Evolutionary conservation across 2,888 invertebrate species (phyloP).

Genomic region (Sarcophaga rosellei): DNA sequence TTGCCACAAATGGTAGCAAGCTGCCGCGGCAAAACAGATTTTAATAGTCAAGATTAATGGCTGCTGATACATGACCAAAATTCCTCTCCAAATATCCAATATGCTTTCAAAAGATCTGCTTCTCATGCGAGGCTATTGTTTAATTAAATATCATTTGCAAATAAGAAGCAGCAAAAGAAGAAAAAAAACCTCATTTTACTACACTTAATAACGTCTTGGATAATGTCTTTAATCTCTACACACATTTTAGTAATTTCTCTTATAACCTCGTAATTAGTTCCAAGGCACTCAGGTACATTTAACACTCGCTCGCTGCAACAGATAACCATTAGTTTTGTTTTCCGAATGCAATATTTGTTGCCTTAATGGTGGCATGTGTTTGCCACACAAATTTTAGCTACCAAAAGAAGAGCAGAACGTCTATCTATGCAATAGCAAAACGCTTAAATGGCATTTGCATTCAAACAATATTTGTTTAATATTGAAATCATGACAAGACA

Average conservation of each 20-base stretch:
- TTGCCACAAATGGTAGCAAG: constrained; percentile 37
- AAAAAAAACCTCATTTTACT: constrained; percentile 35
- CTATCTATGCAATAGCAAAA: constrained; percentile 29
- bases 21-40: background rate
- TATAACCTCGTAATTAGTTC: constrained; percentile 44
- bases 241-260: constrained; percentile 15
- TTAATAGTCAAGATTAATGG: constrained; percentile 59
- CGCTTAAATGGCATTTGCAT: constrained; percentile 56
- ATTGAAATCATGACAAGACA: constrained; percentile 60
- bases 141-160: constrained; percentile 35
- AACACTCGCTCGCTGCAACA: constrained; percentile 47
- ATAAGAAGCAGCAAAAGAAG: constrained; percentile 40
- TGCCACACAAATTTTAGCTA: constrained; percentile 42
- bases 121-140: too few relatives aligned
- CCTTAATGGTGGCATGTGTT: constrained; percentile 59
- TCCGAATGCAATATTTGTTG: constrained; percentile 19
- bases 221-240: constrained; percentile 12
- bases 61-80: constrained; percentile 27
- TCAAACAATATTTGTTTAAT: constrained; percentile 64
- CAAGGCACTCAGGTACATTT: constrained; percentile 46
- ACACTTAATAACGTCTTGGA: constrained; percentile 35
- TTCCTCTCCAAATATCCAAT: background rate
- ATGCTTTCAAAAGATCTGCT: background rate
- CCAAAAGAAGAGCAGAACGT: constrained; percentile 28
- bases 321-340: background rate